phyloP scores from a whole-genome alignment of 2,113 vertebrate genomes.

The Anolis sagrei region DNA sequence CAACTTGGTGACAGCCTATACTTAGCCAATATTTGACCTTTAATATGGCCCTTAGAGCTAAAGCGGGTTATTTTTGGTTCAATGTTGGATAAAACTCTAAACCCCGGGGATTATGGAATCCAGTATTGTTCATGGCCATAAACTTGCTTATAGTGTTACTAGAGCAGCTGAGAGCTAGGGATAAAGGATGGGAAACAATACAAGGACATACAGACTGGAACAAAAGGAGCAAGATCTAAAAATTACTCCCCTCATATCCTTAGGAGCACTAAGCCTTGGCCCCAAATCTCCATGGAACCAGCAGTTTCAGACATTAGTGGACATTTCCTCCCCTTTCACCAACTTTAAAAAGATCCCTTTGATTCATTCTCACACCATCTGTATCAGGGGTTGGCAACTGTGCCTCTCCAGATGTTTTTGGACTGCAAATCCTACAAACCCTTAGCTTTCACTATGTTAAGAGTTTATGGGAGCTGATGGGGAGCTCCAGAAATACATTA shows the following conservation, averaged over 20 bases:
- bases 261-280: too few species aligned
- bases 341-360: too few species aligned
- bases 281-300: too few species aligned
- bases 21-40: constrained; percentile 82
- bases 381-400: too few species aligned
- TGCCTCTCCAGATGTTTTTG: too few species aligned
- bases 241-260: too few species aligned
- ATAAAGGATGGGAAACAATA: not conserved
- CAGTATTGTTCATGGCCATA: not conserved
- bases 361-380: too few species aligned
- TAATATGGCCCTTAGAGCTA: constrained; percentile 55
- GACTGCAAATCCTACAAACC: not conserved
- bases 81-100: constrained; percentile 44
- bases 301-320: too few species aligned
- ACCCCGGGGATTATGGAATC: not conserved
- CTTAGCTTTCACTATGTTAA: not conserved
- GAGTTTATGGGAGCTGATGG: not conserved
- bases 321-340: too few species aligned
- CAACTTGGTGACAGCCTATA: constrained; percentile 74
- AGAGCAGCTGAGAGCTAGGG: not conserved
- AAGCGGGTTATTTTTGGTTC: constrained; percentile 58
- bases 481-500: too few species aligned
- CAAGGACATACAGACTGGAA: not conserved
- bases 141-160: rapidly evolving
- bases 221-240: too few species aligned